Conservation (phyloP, 2,797 vertebrate species). For the Acrossocheilus fasciatus region DNA sequence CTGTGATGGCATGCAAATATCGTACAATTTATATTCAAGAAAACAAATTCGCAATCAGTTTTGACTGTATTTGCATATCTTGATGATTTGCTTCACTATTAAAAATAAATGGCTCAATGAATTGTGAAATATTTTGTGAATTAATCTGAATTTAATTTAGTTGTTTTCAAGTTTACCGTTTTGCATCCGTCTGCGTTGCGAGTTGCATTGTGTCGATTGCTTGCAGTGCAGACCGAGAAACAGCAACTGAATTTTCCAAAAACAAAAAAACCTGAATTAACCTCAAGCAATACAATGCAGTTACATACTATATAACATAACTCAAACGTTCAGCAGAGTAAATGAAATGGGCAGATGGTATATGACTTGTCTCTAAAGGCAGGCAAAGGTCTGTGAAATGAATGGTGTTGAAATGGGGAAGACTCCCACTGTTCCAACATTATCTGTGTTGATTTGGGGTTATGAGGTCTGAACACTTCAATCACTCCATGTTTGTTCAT, state of each 20-base stretch:
- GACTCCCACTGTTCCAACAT: constrained; percentile 22
- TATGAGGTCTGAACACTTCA: constrained; percentile 37
- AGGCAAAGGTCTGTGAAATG: constrained; percentile 20
- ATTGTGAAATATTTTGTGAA: not conserved
- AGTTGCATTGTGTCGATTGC: not conserved
- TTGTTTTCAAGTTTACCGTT: not conserved
- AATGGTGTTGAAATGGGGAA: not conserved
- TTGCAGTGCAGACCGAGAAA: not conserved
- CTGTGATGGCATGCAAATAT: not conserved
- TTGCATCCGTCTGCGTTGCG: not conserved
- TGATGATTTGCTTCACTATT: constrained; percentile 1
- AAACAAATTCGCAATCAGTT: not conserved
- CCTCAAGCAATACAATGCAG: no score
- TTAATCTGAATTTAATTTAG: constrained; percentile 3
- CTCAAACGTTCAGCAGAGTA: not conserved
- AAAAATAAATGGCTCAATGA: constrained; percentile 11
- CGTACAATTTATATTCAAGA: constrained; percentile 4
- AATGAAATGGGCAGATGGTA: constrained; percentile 3
- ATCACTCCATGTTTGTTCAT: constrained; percentile 35
- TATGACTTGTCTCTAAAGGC: not conserved
- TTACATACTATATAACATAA: not conserved
- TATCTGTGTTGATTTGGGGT: constrained; percentile 34
- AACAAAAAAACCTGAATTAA: not conserved
- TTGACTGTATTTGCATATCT: constrained; percentile 3
- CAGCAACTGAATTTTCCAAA: not conserved